phyloP scores from a whole-genome alignment of 1,140 invertebrate species.

The Rhagoletis pomonella region DNA sequence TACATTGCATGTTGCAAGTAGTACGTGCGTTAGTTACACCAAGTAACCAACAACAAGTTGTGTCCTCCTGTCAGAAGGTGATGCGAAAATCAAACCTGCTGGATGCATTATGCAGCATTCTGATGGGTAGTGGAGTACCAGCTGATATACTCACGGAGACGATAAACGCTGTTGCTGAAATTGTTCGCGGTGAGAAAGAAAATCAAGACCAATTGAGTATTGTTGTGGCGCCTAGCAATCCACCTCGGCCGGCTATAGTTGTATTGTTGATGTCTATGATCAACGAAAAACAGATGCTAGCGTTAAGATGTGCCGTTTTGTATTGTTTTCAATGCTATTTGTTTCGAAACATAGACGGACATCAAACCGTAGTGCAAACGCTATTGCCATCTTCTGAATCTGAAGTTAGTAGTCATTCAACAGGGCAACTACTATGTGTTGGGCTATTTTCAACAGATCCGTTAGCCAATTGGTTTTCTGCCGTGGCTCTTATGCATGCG shows the following conservation, averaged over 20 bases:
- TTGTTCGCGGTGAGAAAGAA: conserved; percentile 90
- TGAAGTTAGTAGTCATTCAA: conserved; percentile 81
- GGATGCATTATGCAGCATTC: conserved; percentile 88
- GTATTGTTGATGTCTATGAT: conserved; percentile 99
- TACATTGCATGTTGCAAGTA: conserved; percentile 93
- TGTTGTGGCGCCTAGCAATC: conserved; percentile 94
- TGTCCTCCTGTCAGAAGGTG: conserved; percentile 89
- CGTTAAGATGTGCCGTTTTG: conserved; percentile 93
- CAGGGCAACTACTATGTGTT: conserved; percentile 94
- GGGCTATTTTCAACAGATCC: conserved; percentile 93
- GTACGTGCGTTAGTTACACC: conserved; percentile 93
- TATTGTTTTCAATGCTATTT: conserved; percentile 98
- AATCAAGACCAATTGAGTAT: conserved; percentile 96
- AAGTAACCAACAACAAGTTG: conserved; percentile 84
- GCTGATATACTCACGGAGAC: conserved; percentile 97
- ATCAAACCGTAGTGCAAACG: conserved; percentile 92
- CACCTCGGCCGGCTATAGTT: conserved; percentile 93
- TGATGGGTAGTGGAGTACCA: conserved; percentile 97
- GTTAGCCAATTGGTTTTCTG: conserved; percentile 98
- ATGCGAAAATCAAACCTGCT: conserved; percentile 90
- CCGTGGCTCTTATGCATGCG: conserved; percentile 92
- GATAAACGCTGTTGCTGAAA: conserved; percentile 95
- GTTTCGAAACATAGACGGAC: conserved; percentile 93
- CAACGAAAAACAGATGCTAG: conserved; percentile 97
- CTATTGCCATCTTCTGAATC: conserved; percentile 88